Conservation (phyloP, 2,888 invertebrate species). For the Acrobasis suavella region DNA sequence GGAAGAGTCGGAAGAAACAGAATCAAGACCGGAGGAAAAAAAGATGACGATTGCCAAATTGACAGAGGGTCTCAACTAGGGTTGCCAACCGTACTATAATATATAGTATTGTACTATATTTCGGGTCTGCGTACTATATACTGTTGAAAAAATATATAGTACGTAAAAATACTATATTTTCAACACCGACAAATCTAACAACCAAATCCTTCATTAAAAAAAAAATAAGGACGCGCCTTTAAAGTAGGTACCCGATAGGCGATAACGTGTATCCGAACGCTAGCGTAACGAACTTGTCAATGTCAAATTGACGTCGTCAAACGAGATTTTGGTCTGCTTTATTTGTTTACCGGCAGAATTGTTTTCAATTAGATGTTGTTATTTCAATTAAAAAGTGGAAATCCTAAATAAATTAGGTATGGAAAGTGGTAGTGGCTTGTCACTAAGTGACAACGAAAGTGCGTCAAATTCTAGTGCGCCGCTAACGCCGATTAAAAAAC, state of each 20-base stretch:
- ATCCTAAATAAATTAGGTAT: constrained; percentile 23
- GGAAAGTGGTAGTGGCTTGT: constrained; percentile 22
- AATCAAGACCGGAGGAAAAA: no score
- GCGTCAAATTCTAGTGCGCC: constrained; percentile 21
- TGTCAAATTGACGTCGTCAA: constrained; percentile 16
- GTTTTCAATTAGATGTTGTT: constrained; percentile 20
- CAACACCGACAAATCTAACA: constrained; percentile 13
- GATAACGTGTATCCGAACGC: constrained; percentile 1
- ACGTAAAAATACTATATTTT: constrained; percentile 23
- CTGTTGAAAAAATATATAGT: constrained; percentile 24
- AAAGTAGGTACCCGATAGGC: neutral
- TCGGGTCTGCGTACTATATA: constrained; percentile 26
- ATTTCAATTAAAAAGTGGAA: constrained; percentile 7
- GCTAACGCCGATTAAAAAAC: constrained; percentile 12
- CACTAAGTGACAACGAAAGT: constrained; percentile 21
- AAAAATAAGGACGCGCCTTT: constrained; percentile 14
- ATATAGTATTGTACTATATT: constrained; percentile 26
- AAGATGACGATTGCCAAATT: no score
- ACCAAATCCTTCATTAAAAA: neutral
- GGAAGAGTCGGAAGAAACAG: no score
- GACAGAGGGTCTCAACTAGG: no score
- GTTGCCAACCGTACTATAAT: no score
- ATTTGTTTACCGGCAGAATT: constrained; percentile 13
- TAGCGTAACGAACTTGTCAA: constrained; percentile 8
- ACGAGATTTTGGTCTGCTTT: constrained; percentile 19